Conservation (phyloP, 2,113 vertebrate species). For the Eretmochelys imbricata region DNA sequence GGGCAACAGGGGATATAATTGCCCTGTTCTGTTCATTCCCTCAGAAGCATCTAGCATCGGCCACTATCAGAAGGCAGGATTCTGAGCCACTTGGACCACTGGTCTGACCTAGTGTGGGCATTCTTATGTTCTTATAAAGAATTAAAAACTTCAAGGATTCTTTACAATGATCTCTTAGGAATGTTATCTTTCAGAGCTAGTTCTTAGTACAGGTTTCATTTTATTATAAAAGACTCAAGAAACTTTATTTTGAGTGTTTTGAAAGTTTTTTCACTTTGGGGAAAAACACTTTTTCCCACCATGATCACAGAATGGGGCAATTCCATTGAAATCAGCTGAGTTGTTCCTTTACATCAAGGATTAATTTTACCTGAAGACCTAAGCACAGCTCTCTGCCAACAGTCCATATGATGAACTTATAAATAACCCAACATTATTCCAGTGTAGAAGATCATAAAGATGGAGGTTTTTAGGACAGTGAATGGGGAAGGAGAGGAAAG, state of each 20-base stretch:
- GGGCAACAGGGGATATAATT: no score
- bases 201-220: background rate
- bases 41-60: background rate
- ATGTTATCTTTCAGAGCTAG: background rate
- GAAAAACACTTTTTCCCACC: accelerated
- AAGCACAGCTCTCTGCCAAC: background rate
- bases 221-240: background rate
- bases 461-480: accelerated
- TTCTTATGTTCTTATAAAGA: background rate
- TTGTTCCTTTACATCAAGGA: accelerated
- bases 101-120: background rate
- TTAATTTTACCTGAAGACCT: accelerated
- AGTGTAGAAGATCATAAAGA: accelerated
- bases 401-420: background rate
- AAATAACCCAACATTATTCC: background rate
- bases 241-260: background rate
- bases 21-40: no score
- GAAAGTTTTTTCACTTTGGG: accelerated
- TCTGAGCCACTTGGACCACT: background rate
- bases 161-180: background rate
- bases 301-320: accelerated
- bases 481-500: background rate
- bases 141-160: background rate
- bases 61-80: background rate
- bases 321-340: accelerated